Conservation (phyloP, 2,888 invertebrate genomes). For the Nasonia oneida region DNA sequence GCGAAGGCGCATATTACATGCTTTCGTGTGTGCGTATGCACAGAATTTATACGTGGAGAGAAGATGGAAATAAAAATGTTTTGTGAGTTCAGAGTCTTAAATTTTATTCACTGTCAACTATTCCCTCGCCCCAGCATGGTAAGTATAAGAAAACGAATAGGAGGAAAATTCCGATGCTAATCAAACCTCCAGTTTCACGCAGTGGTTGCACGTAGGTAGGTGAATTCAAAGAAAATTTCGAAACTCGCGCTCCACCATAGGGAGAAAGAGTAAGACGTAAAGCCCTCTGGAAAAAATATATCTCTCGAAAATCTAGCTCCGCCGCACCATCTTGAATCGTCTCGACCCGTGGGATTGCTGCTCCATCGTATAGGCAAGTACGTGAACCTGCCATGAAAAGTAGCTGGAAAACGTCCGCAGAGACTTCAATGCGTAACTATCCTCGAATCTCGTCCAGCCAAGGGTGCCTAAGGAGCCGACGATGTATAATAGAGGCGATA, state of each 20-base stretch:
- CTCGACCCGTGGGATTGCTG: constrained; percentile 24
- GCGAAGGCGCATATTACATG: not conserved
- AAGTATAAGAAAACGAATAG: not conserved
- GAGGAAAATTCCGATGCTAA: constrained; percentile 17
- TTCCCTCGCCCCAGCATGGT: not conserved
- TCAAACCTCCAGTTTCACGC: not conserved
- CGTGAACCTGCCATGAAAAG: not conserved
- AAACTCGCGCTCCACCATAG: not conserved
- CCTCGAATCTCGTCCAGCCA: not conserved
- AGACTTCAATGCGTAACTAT: not conserved
- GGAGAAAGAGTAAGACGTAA: constrained; percentile 31
- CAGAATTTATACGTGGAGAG: not conserved
- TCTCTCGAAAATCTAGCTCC: constrained; percentile 10
- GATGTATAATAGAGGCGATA: constrained; percentile 53
- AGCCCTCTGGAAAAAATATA: constrained; percentile 13
- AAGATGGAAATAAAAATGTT: constrained; percentile 16
- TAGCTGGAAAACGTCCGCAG: constrained; percentile 3
- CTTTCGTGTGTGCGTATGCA: not conserved
- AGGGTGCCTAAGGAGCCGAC: not conserved
- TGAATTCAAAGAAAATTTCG: not conserved
- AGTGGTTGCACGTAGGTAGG: not conserved
- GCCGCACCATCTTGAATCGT: not conserved
- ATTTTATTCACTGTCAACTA: constrained; percentile 18
- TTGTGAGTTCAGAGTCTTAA: constrained; percentile 7
- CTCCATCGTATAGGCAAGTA: not conserved